Conservation (phyloP, 2,797 vertebrate genomes). For the Ammospiza maritima region DNA sequence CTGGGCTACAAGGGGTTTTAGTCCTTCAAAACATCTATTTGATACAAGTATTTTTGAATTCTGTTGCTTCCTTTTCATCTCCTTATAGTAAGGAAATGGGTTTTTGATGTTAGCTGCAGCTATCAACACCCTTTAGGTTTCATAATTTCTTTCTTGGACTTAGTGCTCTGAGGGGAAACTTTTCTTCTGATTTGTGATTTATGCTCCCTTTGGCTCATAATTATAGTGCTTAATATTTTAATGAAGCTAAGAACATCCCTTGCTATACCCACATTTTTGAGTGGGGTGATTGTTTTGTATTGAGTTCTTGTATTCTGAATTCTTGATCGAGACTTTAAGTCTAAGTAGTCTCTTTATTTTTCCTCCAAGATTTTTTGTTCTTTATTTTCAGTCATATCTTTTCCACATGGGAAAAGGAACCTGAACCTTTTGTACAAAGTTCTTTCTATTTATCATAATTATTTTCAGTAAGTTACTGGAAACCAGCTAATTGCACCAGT, state of each 20-base stretch:
- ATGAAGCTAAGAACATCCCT: background rate
- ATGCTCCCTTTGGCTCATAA: background rate
- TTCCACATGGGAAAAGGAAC: background rate
- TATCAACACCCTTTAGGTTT: background rate
- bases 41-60: background rate
- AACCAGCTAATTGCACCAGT: background rate
- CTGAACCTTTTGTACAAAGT: background rate
- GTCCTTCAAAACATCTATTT: background rate
- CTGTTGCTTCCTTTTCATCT: background rate
- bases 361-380: background rate
- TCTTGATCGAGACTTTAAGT: background rate
- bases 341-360: background rate
- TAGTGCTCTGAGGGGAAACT: background rate
- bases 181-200: background rate
- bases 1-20: background rate
- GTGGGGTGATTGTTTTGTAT: background rate
- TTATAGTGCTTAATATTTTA: background rate
- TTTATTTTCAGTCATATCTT: background rate
- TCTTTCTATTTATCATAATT: background rate
- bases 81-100: background rate
- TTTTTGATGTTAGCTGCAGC: background rate
- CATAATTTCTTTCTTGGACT: background rate
- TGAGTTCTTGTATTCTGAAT: background rate
- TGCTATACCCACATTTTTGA: background rate
- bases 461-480: background rate